These are phyloP conservation scores for Leptodactylus fuscus DNA, from an alignment of 2,113 vertebrate genomes.

Conservation along the genomic window DNA sequence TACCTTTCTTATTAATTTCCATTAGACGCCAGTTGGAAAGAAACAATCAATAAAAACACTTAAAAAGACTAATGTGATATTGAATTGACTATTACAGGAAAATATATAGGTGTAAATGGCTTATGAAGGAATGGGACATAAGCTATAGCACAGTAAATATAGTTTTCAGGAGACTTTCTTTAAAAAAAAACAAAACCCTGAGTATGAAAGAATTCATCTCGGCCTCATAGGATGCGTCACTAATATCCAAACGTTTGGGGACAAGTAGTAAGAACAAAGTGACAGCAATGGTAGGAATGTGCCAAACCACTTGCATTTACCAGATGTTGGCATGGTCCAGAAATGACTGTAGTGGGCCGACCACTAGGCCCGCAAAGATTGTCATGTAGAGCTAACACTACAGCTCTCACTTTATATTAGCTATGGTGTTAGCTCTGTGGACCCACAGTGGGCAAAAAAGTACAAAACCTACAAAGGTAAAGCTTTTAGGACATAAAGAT, in stretches of 20 bases:
- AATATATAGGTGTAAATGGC: constrained; percentile 14
- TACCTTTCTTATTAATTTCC: constrained; percentile 4
- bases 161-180: background rate
- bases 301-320: background rate
- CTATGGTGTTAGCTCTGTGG: too few relatives aligned
- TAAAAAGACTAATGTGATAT: constrained; percentile 14
- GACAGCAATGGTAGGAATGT: background rate
- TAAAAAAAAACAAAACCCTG: background rate
- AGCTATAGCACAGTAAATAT: background rate
- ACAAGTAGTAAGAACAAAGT: background rate
- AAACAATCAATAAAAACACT: background rate
- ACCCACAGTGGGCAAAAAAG: too few relatives aligned
- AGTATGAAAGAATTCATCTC: background rate
- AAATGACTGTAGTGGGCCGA: too few relatives aligned
- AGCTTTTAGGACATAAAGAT: too few relatives aligned
- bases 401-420: too few relatives aligned
- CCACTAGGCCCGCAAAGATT: too few relatives aligned
- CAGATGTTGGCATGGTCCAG: too few relatives aligned
- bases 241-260: background rate
- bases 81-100: background rate
- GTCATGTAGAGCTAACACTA: too few relatives aligned
- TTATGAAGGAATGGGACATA: background rate
- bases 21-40: background rate
- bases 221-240: background rate
- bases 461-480: too few relatives aligned